Base-by-base conservation (phyloP, 2,888 invertebrate genomes). In the Hirudinaria manillensis region DNA sequence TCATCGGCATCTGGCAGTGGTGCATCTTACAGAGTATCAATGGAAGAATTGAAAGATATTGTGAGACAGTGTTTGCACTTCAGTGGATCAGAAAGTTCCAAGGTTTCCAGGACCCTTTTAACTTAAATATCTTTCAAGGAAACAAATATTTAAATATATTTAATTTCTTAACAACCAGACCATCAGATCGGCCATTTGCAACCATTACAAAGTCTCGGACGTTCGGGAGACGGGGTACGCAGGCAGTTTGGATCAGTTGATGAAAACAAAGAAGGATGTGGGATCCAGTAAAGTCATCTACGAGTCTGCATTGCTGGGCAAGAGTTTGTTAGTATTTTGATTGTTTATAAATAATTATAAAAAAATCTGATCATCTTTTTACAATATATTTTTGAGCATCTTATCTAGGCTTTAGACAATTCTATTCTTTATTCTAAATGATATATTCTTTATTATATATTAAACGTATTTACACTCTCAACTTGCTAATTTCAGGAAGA, bases 21-120 rank as follows among this genome's bases (percentile, higher is more conserved):
- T n/a, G 24, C 24, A 21, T 61, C 24, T 4, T 61, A 61, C 21
- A 61, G 61, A 19, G 24, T 29, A 21, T 16, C 68, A 34, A 10
- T 24, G n/a, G 68, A 53, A 21, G 76, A 76, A 27, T 34, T 78
- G 38, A 34, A 75, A 2, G 73, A 76, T 21, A 76, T 78, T 55
- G 24, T 78, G 34, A 32, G 34, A 19, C 78, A 78, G 72, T 75
- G 75, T 34, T 34, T 34, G 1, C n/a, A 21, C 1, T 68, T 68
- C 16, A 19, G 68, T 34, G 68, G 29, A 29, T 29, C n/a, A 16
- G 36, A 68, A 6, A 68, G 68, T 1, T 61, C 27, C 45, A 45
- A 45, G 45, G 45, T 45, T 45, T 45, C 13, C 45, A 7, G 16
- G 45, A 45, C 36, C 10, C 6, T 45, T 45, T 45, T 7, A 7